phyloP scores from a whole-genome alignment of 2,888 invertebrate genomes.

The Thera britannica region DNA sequence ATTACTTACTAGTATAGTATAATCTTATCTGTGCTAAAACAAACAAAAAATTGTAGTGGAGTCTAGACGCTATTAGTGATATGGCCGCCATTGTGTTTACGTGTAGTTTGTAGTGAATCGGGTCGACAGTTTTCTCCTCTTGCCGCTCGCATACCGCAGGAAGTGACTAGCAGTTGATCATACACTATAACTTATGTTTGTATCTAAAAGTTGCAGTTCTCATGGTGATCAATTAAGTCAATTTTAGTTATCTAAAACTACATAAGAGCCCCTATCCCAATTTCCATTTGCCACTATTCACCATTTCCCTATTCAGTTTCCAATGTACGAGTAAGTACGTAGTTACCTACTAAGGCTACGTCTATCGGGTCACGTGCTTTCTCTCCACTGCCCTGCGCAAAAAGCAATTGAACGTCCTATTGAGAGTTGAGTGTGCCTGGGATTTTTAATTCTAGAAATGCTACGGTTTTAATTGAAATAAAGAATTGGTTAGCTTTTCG shows the following conservation, averaged over 20 bases:
- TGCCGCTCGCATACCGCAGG: too few species aligned
- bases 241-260: neutral
- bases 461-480: constrained; percentile 16
- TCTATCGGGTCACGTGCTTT: constrained; percentile 42
- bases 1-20: too few species aligned
- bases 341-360: neutral
- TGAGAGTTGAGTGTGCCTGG: constrained; percentile 38
- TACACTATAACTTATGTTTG: too few species aligned
- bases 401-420: constrained; percentile 42
- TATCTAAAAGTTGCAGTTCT: too few species aligned
- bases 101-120: too few species aligned
- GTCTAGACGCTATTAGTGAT: too few species aligned
- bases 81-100: too few species aligned
- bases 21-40: too few species aligned
- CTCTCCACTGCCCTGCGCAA: constrained; percentile 30
- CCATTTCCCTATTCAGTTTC: neutral
- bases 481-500: constrained; percentile 8
- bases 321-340: constrained; percentile 1
- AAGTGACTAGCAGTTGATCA: too few species aligned
- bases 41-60: too few species aligned
- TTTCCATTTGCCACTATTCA: constrained; percentile 1
- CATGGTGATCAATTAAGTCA: too few species aligned
- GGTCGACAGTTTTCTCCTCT: too few species aligned
- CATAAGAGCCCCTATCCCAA: neutral
- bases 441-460: constrained; percentile 36